Conservation (phyloP, 1,140 invertebrate species). For the Pinna nobilis region DNA sequence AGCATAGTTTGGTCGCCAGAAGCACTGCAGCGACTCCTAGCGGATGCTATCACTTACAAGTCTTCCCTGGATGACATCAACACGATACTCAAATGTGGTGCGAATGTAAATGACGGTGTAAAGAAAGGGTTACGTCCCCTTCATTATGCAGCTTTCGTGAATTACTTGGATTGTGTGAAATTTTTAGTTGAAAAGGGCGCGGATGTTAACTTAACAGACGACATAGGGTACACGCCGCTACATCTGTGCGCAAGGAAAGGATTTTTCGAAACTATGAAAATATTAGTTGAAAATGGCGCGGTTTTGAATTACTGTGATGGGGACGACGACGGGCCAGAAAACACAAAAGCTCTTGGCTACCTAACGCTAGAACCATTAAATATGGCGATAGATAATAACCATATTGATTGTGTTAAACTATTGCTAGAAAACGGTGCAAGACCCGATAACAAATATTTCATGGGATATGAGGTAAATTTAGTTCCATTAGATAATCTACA, state of each 20-base stretch:
- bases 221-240: slow-evolving; percentile 92
- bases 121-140: slow-evolving; percentile 85
- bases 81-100: slow-evolving; percentile 59
- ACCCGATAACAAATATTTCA: slow-evolving; percentile 82
- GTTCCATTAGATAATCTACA: slow-evolving; percentile 83
- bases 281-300: slow-evolving; percentile 87
- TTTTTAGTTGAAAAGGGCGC: slow-evolving; percentile 78
- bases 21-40: slow-evolving; percentile 84
- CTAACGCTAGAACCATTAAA: slow-evolving; percentile 69
- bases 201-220: slow-evolving; percentile 90
- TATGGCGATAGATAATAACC: slow-evolving; percentile 87
- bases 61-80: slow-evolving; percentile 88
- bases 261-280: slow-evolving; percentile 77
- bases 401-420: slow-evolving; percentile 82
- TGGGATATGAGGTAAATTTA: slow-evolving; percentile 92
- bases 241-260: slow-evolving; percentile 92
- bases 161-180: slow-evolving; percentile 85
- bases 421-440: slow-evolving; percentile 83
- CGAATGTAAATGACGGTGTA: slow-evolving; percentile 74
- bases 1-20: slow-evolving; percentile 17
- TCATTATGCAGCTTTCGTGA: slow-evolving; percentile 94
- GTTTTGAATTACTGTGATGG: slow-evolving; percentile 82
- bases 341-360: slow-evolving; percentile 58
- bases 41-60: slow-evolving; percentile 91
- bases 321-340: slow-evolving; percentile 40